phyloP scores from a whole-genome alignment of 2,888 invertebrate genomes.

The Phanerotoma sp. region DNA sequence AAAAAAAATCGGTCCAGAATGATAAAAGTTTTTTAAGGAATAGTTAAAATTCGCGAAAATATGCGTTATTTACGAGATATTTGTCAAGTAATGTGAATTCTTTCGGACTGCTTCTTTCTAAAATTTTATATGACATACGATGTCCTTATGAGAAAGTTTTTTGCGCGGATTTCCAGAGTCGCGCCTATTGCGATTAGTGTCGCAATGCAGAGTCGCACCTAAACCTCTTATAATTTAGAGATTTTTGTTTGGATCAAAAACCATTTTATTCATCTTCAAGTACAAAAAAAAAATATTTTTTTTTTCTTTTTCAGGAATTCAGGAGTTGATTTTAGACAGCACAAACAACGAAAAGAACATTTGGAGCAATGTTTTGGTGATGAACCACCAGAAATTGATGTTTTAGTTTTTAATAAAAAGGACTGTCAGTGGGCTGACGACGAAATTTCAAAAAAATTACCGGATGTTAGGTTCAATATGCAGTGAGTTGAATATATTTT shows the following conservation, averaged over 20 bases:
- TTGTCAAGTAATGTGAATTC: too few relatives aligned
- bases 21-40: too few relatives aligned
- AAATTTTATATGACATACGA: too few relatives aligned
- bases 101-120: too few relatives aligned
- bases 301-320: slow-evolving; percentile 34
- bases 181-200: too few relatives aligned
- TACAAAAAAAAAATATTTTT: not conserved
- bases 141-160: too few relatives aligned
- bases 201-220: too few relatives aligned
- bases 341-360: slow-evolving; percentile 40
- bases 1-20: too few relatives aligned
- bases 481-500: slow-evolving; percentile 37
- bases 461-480: slow-evolving; percentile 30
- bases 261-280: not conserved
- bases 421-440: slow-evolving; percentile 33
- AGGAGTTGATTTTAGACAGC: slow-evolving; percentile 47
- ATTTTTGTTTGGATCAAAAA: not conserved
- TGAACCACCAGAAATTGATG: slow-evolving; percentile 42
- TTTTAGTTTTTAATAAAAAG: slow-evolving; percentile 34
- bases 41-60: too few relatives aligned
- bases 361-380: slow-evolving; percentile 42
- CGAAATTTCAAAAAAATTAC: slow-evolving; percentile 30
- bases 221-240: too few relatives aligned
- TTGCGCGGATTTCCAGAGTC: too few relatives aligned
- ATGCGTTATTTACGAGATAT: too few relatives aligned